Evolutionary conservation across 2,797 vertebrate species (phyloP).

Genomic region (Lates japonicus): DNA sequence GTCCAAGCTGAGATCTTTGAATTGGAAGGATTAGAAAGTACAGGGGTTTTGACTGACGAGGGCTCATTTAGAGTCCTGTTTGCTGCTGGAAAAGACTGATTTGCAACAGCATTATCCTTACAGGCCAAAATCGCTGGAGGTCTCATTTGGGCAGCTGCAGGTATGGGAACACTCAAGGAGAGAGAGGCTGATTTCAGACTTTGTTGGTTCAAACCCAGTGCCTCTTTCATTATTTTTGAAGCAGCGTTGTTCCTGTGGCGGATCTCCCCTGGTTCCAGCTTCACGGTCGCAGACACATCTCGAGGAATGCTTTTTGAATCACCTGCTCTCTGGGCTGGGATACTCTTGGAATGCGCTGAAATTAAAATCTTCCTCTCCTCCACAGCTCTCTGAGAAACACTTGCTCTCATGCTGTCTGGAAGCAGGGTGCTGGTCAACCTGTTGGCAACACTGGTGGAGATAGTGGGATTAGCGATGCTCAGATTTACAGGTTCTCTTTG

Average conservation of each 20-base stretch:
- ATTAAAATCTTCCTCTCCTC: conserved; percentile 51
- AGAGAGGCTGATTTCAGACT: conserved; percentile 43
- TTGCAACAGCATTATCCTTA: conserved; percentile 43
- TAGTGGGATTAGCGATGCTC: background rate
- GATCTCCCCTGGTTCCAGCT: conserved; percentile 62
- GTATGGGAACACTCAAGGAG: conserved; percentile 31
- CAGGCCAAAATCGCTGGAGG: conserved; percentile 15
- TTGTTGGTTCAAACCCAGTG: conserved; percentile 40
- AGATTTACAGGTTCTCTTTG: conserved; percentile 42
- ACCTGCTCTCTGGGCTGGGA: conserved; percentile 26
- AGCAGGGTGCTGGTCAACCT: conserved; percentile 35
- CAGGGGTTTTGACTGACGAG: conserved; percentile 8
- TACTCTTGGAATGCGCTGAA: conserved; percentile 42
- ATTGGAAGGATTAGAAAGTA: conserved; percentile 23
- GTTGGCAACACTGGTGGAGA: conserved; percentile 32
- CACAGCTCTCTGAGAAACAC: conserved; percentile 46
- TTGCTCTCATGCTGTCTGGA: conserved; percentile 30
- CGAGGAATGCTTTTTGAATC: conserved; percentile 41
- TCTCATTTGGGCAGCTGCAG: conserved; percentile 34
- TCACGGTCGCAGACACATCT: conserved; percentile 53
- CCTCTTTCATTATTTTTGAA: conserved; percentile 49
- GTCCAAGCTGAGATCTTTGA: conserved; percentile 52
- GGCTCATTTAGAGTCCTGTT: conserved; percentile 25
- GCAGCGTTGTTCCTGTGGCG: conserved; percentile 37
- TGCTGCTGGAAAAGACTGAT: conserved; percentile 32